These are phyloP conservation scores for Mimas tiliae DNA, from an alignment of 2,888 invertebrate genomes.

Conservation along the genomic window DNA sequence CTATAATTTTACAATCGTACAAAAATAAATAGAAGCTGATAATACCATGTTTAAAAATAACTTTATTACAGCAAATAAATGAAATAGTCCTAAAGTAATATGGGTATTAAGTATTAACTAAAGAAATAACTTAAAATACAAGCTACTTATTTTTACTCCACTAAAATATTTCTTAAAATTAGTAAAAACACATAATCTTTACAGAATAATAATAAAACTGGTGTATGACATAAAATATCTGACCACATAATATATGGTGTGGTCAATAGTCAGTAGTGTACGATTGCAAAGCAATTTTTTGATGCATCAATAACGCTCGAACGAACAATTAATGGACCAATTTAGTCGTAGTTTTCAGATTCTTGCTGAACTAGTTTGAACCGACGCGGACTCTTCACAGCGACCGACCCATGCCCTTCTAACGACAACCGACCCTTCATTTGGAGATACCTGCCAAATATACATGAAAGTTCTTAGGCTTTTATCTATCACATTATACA, in stretches of 20 bases:
- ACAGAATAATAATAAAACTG: background rate
- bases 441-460: slow-evolving; percentile 85
- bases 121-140: too few relatives aligned
- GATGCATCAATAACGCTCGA: background rate
- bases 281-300: background rate
- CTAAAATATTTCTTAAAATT: too few relatives aligned
- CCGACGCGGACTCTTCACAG: slow-evolving; percentile 93
- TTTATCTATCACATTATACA: too few relatives aligned
- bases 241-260: background rate
- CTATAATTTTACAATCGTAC: background rate
- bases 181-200: too few relatives aligned
- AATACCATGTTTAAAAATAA: background rate
- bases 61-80: background rate
- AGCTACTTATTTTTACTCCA: too few relatives aligned
- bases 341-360: slow-evolving; percentile 94
- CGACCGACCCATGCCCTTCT: slow-evolving; percentile 91
- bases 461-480: background rate
- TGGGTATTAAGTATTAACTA: too few relatives aligned
- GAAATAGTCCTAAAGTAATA: too few relatives aligned
- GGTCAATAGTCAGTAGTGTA: background rate
- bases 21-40: background rate
- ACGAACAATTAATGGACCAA: background rate
- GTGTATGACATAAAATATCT: background rate
- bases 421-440: slow-evolving; percentile 90
- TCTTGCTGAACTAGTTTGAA: slow-evolving; percentile 96